Conservation (phyloP, 1,140 invertebrate genomes). For the Macrobrachium nipponense region DNA sequence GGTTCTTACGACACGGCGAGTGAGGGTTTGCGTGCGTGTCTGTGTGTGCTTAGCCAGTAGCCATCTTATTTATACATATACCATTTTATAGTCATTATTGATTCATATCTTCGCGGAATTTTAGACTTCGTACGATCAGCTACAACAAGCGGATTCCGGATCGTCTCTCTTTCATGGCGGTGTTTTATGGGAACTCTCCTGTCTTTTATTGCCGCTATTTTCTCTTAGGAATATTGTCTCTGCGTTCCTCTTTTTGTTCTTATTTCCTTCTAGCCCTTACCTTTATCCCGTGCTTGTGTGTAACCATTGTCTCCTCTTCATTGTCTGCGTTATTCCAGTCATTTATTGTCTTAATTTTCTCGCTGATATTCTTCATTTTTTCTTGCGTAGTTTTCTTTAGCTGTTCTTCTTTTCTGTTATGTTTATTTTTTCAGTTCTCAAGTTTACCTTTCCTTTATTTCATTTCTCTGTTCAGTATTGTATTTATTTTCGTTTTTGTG, state of each 20-base stretch:
- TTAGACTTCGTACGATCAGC: too few relatives aligned
- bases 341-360: neutral
- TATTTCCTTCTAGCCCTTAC: neutral
- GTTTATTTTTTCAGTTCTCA: neutral
- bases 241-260: neutral
- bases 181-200: too few relatives aligned
- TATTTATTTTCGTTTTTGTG: neutral
- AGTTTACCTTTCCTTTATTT: neutral
- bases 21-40: too few relatives aligned
- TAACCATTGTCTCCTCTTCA: neutral
- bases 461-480: neutral
- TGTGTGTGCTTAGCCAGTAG: too few relatives aligned
- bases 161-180: too few relatives aligned
- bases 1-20: too few relatives aligned
- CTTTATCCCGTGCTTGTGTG: neutral
- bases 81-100: too few relatives aligned
- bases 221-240: neutral
- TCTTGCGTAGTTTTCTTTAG: neutral
- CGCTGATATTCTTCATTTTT: neutral
- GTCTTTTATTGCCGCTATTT: neutral
- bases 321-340: neutral
- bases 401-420: neutral
- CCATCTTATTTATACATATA: too few relatives aligned
- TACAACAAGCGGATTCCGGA: too few relatives aligned
- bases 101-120: too few relatives aligned